A percentile compares a stretch with the other conserved stretches of the same genome.
These are phyloP conservation scores for Bombus superbus DNA, from an alignment of 1,140 invertebrate genomes.

Conservation along the genomic window DNA sequence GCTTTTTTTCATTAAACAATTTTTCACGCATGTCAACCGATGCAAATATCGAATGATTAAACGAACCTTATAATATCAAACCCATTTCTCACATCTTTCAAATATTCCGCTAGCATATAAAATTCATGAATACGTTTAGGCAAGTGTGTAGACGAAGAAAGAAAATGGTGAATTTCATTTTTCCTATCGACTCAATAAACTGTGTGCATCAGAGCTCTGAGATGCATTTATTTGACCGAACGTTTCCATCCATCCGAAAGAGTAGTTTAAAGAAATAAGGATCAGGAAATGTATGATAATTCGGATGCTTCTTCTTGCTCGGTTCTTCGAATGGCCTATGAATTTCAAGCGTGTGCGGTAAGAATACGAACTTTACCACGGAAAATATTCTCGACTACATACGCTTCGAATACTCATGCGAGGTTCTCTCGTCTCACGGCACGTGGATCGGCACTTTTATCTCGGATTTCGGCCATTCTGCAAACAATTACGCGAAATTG, in stretches of 20 bases:
- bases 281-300: conserved; percentile 45
- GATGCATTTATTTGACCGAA: conserved; percentile 18
- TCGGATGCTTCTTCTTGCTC: conserved; percentile 43
- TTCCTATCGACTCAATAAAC: not conserved
- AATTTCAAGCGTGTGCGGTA: conserved; percentile 33
- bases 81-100: not conserved
- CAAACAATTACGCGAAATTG: conserved; percentile 37
- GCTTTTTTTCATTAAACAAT: not conserved
- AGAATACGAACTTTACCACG: conserved; percentile 38
- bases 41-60: not conserved
- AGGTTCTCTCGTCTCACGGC: not conserved
- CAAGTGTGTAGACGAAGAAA: not conserved
- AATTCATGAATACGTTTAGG: not conserved
- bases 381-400: conserved; percentile 30
- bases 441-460: conserved; percentile 31
- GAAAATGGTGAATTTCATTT: not conserved
- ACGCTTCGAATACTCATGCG: conserved; percentile 10
- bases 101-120: not conserved
- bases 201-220: not conserved
- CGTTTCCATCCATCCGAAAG: conserved; percentile 3
- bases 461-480: not conserved
- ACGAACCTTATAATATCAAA: not conserved
- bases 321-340: conserved; percentile 45
- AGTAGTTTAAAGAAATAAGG: conserved; percentile 38
- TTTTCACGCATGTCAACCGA: not conserved